A percentile compares a stretch with the other conserved stretches of the same genome.
Evolutionary conservation across 2,888 invertebrate species (phyloP).

Genomic region (Apotomis turbidana): DNA sequence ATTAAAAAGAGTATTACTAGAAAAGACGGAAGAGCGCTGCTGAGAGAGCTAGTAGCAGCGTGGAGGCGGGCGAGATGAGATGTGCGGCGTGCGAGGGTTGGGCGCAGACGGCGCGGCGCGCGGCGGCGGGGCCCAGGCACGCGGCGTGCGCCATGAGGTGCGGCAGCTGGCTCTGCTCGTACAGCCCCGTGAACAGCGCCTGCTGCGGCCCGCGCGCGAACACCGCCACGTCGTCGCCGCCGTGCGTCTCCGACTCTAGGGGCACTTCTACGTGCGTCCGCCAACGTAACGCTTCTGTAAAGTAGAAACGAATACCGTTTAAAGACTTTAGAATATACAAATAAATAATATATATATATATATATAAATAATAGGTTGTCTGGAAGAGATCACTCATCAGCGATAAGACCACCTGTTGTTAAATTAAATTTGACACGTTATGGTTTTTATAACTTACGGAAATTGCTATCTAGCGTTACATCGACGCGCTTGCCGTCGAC

Average conservation of each 20-base stretch:
- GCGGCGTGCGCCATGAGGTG: constrained; percentile 89
- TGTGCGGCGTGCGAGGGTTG: background rate
- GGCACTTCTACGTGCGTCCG: constrained; percentile 79
- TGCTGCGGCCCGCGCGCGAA: constrained; percentile 89
- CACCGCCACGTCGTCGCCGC: constrained; percentile 91
- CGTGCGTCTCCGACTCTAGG: constrained; percentile 86
- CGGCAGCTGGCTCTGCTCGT: constrained; percentile 91
- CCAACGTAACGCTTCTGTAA: constrained; percentile 54
- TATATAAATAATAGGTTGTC: no score
- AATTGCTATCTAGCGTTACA: constrained; percentile 54
- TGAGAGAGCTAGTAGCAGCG: constrained; percentile 32
- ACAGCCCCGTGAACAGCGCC: constrained; percentile 89
- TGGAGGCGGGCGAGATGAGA: constrained; percentile 68
- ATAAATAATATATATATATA: no score
- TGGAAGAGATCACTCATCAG: no score
- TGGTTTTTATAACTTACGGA: constrained; percentile 41
- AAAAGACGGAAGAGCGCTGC: background rate
- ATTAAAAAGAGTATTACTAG: background rate
- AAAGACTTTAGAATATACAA: no score
- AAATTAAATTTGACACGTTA: background rate
- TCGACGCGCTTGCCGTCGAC: constrained; percentile 61
- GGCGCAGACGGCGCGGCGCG: constrained; percentile 45
- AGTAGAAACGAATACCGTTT: background rate
- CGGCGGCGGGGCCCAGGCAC: constrained; percentile 85
- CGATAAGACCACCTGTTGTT: background rate